Evolutionary conservation across 2,113 vertebrate species (phyloP).

Genomic region (Echinops telfairi): DNA sequence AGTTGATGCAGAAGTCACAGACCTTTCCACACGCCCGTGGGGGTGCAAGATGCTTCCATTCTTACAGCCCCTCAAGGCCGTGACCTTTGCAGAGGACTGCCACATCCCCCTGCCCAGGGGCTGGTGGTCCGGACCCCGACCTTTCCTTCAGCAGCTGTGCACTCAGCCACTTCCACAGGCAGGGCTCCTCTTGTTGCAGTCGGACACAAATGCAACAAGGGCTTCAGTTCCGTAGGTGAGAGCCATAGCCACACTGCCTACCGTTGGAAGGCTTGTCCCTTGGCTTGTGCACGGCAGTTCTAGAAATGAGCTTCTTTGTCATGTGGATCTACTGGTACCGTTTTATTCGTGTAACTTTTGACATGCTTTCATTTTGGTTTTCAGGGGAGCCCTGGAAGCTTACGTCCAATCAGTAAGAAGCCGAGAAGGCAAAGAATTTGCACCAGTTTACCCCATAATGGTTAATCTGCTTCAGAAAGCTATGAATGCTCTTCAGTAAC

Average conservation of each 20-base stretch:
- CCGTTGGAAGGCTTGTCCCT: neutral
- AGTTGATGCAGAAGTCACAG: neutral
- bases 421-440: conserved; percentile 95
- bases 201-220: neutral
- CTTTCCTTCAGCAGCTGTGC: neutral
- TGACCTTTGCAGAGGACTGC: no score
- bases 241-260: no score
- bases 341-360: neutral
- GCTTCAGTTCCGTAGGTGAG: no score
- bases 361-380: conserved; percentile 69
- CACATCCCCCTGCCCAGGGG: no score
- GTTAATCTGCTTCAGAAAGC: conserved; percentile 95
- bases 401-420: conserved; percentile 96
- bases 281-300: neutral
- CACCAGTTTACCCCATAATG: conserved; percentile 97
- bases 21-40: neutral
- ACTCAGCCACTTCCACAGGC: neutral
- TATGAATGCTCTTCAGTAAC: conserved; percentile 84
- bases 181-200: neutral
- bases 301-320: neutral
- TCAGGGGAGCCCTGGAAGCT: conserved; percentile 95
- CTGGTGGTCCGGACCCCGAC: no score
- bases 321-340: neutral
- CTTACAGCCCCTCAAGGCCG: no score
- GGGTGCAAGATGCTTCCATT: no score